Evolutionary conservation across 2,113 vertebrate species (phyloP).

Genomic region (Mesembrinibis cayennensis): DNA sequence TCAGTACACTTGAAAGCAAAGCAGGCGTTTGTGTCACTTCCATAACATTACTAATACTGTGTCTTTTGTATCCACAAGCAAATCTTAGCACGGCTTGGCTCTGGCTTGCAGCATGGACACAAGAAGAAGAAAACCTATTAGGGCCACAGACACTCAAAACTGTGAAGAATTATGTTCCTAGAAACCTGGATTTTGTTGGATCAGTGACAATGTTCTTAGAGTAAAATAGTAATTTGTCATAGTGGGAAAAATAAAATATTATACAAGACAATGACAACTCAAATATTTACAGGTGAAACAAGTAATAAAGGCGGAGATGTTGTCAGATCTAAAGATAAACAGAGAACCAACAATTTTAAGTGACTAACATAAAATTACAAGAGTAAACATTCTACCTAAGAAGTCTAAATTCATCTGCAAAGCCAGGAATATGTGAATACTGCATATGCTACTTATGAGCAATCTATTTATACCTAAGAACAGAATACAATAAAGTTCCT

Average conservation of each 20-base stretch:
- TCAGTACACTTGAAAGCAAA: not conserved
- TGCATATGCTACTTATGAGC: not conserved
- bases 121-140: not conserved
- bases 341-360: constrained; percentile 26
- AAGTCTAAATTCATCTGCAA: constrained; percentile 19
- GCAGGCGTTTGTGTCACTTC: not conserved
- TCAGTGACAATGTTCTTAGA: not conserved
- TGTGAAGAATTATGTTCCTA: not conserved
- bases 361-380: constrained; percentile 22
- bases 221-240: not conserved
- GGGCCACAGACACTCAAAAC: not conserved
- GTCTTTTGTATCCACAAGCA: not conserved
- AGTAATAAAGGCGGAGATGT: not conserved
- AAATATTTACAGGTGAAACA: constrained; percentile 44
- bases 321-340: constrained; percentile 32
- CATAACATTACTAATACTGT: not conserved
- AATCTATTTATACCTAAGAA: not conserved
- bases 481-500: not conserved
- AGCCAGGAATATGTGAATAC: not conserved
- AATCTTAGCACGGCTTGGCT: not conserved
- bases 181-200: not conserved
- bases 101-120: not conserved
- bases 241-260: constrained; percentile 2
- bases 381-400: not conserved
- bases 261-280: not conserved